A percentile compares a stretch with the other conserved stretches of the same genome.
Conservation (phyloP, 2,888 invertebrate genomes). For the Sipha maydis region DNA sequence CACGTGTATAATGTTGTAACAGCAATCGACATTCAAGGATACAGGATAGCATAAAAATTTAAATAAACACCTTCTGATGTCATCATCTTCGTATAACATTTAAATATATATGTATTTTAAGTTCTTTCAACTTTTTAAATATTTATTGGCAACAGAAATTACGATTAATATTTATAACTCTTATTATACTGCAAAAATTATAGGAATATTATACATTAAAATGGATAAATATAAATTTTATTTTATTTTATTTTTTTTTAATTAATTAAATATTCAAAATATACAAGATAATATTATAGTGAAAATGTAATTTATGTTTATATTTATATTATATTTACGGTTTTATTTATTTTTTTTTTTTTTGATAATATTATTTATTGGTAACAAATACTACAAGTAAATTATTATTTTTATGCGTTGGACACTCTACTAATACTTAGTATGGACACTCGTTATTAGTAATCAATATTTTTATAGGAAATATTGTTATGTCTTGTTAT, state of each 20-base stretch:
- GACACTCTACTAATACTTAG: no score
- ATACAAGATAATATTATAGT: no score
- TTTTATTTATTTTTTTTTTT: no score
- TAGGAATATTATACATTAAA: neutral
- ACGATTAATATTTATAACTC: slow-evolving; percentile 18
- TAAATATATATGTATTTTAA: slow-evolving; percentile 13
- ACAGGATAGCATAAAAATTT: slow-evolving; percentile 39
- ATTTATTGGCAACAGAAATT: slow-evolving; percentile 32
- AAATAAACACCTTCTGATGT: slow-evolving; percentile 10
- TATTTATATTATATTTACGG: no score
- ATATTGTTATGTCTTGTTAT: no score
- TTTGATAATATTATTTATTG: no score
- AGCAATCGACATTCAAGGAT: slow-evolving; percentile 24
- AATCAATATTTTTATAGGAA: no score
- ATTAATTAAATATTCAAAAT: neutral
- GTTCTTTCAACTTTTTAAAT: slow-evolving; percentile 26
- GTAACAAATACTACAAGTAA: no score
- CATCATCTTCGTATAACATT: neutral
- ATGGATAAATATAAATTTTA: neutral
- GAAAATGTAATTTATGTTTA: no score
- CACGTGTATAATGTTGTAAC: slow-evolving; percentile 8
- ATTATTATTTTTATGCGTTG: no score
- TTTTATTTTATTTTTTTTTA: neutral
- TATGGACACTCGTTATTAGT: no score
- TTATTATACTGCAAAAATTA: neutral